Evolutionary conservation across 2,797 vertebrate species (phyloP).

Genomic region (Mormyrops boulengeri): DNA sequence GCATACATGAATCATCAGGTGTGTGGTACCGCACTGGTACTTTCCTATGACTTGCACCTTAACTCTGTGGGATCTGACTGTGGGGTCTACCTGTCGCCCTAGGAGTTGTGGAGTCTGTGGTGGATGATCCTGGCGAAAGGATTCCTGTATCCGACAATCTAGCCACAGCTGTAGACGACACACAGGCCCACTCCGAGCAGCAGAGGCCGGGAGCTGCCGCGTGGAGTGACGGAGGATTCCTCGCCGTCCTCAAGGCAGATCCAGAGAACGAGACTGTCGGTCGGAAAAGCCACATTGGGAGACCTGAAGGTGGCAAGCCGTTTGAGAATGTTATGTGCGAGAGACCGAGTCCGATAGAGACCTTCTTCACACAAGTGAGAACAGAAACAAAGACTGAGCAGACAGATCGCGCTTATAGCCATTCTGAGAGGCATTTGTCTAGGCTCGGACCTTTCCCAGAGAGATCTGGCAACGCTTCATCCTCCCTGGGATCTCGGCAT

Average conservation of each 20-base stretch:
- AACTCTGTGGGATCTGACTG: neutral
- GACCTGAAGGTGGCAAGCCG: neutral
- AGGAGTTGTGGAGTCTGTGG: slow-evolving; percentile 10
- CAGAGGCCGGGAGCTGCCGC: slow-evolving; percentile 5
- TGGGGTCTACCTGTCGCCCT: neutral
- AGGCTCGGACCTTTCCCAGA: slow-evolving; percentile 18
- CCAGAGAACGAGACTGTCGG: neutral
- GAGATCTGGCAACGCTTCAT: neutral
- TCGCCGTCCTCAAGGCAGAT: slow-evolving; percentile 4
- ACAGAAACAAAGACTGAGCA: slow-evolving; percentile 27
- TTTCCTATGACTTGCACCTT: neutral
- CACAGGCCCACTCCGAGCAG: neutral
- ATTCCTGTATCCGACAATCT: slow-evolving; percentile 18
- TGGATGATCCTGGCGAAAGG: slow-evolving; percentile 22
- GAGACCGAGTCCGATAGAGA: slow-evolving; percentile 31
- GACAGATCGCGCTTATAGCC: slow-evolving; percentile 26
- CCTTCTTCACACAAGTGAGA: slow-evolving; percentile 16
- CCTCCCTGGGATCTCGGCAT: neutral
- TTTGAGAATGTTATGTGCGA: slow-evolving; percentile 38
- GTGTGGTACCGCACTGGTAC: neutral
- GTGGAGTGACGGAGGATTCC: slow-evolving; percentile 21
- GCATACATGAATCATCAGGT: neutral
- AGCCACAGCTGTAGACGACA: neutral
- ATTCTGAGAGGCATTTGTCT: slow-evolving; percentile 28
- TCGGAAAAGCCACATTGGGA: neutral